phyloP scores from a whole-genome alignment of 2,113 vertebrate genomes.

The Arizona elegans region DNA sequence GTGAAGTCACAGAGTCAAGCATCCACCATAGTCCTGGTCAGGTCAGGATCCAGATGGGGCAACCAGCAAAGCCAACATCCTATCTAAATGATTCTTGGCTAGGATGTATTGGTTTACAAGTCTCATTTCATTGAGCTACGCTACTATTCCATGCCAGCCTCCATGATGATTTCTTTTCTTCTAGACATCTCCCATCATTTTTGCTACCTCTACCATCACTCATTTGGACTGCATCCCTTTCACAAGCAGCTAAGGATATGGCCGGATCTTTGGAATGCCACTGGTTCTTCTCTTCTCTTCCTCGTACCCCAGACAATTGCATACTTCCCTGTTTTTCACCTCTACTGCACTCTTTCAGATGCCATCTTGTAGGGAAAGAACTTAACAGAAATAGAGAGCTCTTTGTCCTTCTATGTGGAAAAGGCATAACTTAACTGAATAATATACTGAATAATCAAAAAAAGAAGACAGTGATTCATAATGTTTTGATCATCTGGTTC shows the following conservation, averaged over 20 bases:
- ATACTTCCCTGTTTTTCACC: not conserved
- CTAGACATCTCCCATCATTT: not conserved
- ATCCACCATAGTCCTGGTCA: not conserved
- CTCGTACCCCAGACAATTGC: not conserved
- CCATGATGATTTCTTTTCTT: not conserved
- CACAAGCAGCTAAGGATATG: not conserved
- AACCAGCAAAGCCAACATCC: not conserved
- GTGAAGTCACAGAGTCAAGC: not conserved
- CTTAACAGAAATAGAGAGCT: not conserved
- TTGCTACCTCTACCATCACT: not conserved
- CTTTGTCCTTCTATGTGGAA: not conserved
- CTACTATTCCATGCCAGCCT: not conserved
- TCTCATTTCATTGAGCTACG: not conserved
- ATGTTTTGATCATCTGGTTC: not conserved
- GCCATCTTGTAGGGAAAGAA: accelerated
- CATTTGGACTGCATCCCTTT: not conserved
- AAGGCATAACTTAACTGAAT: not conserved
- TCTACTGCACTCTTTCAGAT: not conserved
- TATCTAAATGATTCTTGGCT: not conserved
- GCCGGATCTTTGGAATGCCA: not conserved
- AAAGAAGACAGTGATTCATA: not conserved
- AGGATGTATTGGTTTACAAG: not conserved
- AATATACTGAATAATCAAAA: not conserved
- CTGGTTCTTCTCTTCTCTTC: not conserved
- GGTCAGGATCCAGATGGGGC: not conserved